Conservation (phyloP, 2,113 vertebrate genomes). For the Gopherus evgoodei region DNA sequence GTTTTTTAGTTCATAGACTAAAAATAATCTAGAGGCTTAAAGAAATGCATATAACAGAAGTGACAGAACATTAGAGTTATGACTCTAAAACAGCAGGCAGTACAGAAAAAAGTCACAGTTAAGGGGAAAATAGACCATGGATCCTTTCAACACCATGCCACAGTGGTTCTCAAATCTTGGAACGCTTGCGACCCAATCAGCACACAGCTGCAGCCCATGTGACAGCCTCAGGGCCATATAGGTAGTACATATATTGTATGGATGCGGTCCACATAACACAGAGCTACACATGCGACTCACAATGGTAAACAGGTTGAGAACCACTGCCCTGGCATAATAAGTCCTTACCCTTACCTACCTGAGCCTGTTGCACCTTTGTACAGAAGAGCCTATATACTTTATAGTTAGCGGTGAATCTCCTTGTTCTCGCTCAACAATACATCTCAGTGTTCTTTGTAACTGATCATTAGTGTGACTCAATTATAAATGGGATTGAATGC, state of each 20-base stretch:
- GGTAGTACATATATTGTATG: no score
- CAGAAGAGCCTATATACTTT: background rate
- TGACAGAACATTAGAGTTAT: background rate
- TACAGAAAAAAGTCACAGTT: background rate
- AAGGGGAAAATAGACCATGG: background rate
- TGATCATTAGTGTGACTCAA: background rate
- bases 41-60: background rate
- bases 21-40: slow-evolving; percentile 1
- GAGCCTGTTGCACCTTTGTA: background rate
- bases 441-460: background rate
- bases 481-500: background rate
- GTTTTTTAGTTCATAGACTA: background rate
- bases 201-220: no score
- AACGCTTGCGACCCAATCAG: no score
- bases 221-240: no score
- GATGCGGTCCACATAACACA: no score
- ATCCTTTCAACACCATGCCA: background rate
- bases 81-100: background rate
- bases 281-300: no score
- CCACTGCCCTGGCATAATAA: background rate
- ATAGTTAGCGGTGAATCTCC: accelerated
- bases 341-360: background rate
- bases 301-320: no score
- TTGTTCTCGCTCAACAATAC: background rate
- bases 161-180: no score